Evolutionary conservation across 2,113 vertebrate genomes (phyloP).

Genomic region (Sorex fumeus): DNA sequence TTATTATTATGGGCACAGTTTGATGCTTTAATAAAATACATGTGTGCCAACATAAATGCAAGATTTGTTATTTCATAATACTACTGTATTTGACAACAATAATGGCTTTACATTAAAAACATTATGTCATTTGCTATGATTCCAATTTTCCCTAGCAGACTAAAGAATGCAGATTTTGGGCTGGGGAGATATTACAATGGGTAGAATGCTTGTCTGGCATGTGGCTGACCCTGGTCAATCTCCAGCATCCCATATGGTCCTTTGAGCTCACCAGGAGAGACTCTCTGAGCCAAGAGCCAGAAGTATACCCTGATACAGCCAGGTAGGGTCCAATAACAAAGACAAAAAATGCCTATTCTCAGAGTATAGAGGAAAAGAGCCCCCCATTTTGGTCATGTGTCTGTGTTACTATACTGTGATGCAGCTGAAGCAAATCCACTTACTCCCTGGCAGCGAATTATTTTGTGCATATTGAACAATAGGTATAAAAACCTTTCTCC

Average conservation of each 20-base stretch:
- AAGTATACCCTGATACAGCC: neutral
- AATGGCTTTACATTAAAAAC: constrained; percentile 52
- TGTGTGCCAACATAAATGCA: neutral
- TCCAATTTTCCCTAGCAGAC: neutral
- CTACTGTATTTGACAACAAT: constrained; percentile 52
- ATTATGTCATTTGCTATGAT: neutral
- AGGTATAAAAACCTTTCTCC: neutral
- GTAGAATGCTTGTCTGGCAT: too few species aligned
- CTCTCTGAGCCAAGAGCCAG: neutral
- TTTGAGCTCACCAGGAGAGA: too few species aligned
- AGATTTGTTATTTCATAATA: neutral
- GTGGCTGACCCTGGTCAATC: too few species aligned
- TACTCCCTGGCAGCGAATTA: neutral
- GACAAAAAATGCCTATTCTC: too few species aligned
- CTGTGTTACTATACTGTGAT: neutral
- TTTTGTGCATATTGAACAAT: neutral
- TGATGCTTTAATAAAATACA: constrained; percentile 15
- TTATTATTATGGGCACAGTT: constrained; percentile 37
- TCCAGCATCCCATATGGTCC: too few species aligned
- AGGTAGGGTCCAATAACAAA: too few species aligned
- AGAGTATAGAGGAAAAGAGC: neutral
- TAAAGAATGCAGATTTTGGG: neutral
- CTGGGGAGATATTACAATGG: neutral
- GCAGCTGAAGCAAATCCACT: too few species aligned
- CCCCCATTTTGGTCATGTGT: neutral